Base-by-base conservation (phyloP, 2,888 invertebrate genomes). In the Trisateles emortualis region DNA sequence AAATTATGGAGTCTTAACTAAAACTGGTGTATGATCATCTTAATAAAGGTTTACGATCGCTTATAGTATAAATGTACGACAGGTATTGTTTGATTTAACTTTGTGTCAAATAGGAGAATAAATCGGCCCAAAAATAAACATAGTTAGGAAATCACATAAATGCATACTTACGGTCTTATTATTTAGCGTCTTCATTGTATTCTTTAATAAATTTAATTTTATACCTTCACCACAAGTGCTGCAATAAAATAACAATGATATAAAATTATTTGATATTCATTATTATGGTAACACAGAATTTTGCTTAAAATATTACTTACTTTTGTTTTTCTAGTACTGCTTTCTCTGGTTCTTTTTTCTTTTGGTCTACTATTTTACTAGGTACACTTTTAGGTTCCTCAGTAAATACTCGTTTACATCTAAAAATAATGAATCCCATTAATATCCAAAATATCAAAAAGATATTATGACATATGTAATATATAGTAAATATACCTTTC, bases 341-440 rank as follows among this genome's bases (percentile, higher is more conserved):
- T 74, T 90, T 89, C 58, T 92, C 92, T 14, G 86, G 84, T 72
- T 92, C 92, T 54, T 92, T 92, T 74, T 92, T 92, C 80, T 93
- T 92, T 74, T 87, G 90, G 72, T 92, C 92, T 56, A 86, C 82
- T 81, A 91, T 91, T 75, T 90, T 92, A 81, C 80, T 88, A 57
- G 93, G 89, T 78, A 92, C 87, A 80, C 90, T 87, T 86, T 96
- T 96, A 24, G 96, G 96, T 74, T 96, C 95, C 58, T 96, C 96
- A 0, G 95, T 94, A 69, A 96, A 94, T 76, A 95, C 94, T 73
- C 95, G 92, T 79, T 94, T 95, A 89, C 96, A 96, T 67, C 95
- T 93, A 59, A 6, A 74, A 81, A 61, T 33, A 72, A 78, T 66
- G 11, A 60, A 11, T 43, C 35, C 41, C 2, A 19, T 45, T 33